phyloP scores from a whole-genome alignment of 2,797 vertebrate species.

The Rhinella marina region DNA sequence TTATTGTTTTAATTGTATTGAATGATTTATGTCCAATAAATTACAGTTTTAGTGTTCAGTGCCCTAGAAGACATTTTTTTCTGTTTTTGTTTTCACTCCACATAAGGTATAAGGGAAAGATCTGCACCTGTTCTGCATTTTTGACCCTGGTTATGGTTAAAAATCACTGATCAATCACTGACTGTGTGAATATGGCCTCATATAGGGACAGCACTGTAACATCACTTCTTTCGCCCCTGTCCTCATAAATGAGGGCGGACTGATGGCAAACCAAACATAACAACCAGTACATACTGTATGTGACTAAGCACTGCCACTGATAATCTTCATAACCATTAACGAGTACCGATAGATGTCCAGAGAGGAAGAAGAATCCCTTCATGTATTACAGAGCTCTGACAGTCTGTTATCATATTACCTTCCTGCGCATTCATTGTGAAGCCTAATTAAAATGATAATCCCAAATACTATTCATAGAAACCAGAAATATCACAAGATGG shows the following conservation, averaged over 20 bases:
- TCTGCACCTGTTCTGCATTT: too few relatives aligned
- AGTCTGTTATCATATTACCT: background rate
- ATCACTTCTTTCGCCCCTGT: background rate
- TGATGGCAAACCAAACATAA: background rate
- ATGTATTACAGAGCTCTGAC: background rate
- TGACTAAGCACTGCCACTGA: background rate
- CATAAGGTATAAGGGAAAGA: too few relatives aligned
- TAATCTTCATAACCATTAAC: constrained; percentile 10
- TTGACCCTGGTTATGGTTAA: too few relatives aligned
- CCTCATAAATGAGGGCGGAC: background rate
- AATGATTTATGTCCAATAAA: too few relatives aligned
- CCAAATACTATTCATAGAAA: background rate
- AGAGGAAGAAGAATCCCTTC: too few relatives aligned
- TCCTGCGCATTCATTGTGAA: background rate
- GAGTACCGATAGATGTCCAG: background rate
- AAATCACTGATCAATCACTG: too few relatives aligned
- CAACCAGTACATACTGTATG: background rate
- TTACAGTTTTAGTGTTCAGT: too few relatives aligned
- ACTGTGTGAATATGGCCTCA: too few relatives aligned
- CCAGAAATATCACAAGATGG: background rate
- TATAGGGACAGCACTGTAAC: background rate
- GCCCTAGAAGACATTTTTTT: too few relatives aligned
- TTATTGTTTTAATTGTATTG: too few relatives aligned
- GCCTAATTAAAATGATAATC: background rate
- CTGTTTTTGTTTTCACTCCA: too few relatives aligned